A percentile compares a stretch with the other conserved stretches of the same genome.
These are phyloP conservation scores for Balaeniceps rex DNA, from an alignment of 2,113 vertebrate genomes.

Conservation along the genomic window DNA sequence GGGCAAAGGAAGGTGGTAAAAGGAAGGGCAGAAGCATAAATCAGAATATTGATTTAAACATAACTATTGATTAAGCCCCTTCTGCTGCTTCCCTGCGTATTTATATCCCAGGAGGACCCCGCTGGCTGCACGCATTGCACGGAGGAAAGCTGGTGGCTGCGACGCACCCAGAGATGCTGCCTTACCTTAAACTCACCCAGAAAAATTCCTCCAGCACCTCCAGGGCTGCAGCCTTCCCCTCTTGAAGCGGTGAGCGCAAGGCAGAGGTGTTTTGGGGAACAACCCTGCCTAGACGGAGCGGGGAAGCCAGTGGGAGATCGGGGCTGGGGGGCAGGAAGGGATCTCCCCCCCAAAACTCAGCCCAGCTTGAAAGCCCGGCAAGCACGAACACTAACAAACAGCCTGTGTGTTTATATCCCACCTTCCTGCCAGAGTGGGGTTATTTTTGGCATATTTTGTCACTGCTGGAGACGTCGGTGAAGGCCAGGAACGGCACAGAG, in stretches of 20 bases:
- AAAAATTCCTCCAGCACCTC: neutral
- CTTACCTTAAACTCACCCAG: neutral
- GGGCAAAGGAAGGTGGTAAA: neutral
- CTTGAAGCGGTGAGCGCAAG: fast-evolving
- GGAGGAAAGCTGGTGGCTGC: neutral
- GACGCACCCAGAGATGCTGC: neutral
- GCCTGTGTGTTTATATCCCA: slow-evolving; percentile 24
- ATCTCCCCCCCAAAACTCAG: neutral
- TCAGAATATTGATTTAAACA: neutral
- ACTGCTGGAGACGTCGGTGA: neutral
- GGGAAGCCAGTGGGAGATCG: neutral
- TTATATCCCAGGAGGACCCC: neutral
- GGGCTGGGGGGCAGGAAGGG: neutral
- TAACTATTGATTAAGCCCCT: neutral
- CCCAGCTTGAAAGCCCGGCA: neutral
- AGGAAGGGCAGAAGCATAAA: neutral
- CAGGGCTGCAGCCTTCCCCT: neutral
- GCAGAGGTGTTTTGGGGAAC: neutral
- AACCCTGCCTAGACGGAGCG: neutral
- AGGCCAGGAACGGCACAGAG: neutral
- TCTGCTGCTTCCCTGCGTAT: neutral
- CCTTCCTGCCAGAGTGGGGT: neutral
- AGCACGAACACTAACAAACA: slow-evolving; percentile 1
- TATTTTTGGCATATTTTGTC: slow-evolving; percentile 1
- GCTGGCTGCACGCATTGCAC: neutral